Percentiles rank a stretch among this genome's conserved stretches.
Evolutionary conservation across 2,797 vertebrate species (phyloP).

Genomic region (Silurus aristotelis): DNA sequence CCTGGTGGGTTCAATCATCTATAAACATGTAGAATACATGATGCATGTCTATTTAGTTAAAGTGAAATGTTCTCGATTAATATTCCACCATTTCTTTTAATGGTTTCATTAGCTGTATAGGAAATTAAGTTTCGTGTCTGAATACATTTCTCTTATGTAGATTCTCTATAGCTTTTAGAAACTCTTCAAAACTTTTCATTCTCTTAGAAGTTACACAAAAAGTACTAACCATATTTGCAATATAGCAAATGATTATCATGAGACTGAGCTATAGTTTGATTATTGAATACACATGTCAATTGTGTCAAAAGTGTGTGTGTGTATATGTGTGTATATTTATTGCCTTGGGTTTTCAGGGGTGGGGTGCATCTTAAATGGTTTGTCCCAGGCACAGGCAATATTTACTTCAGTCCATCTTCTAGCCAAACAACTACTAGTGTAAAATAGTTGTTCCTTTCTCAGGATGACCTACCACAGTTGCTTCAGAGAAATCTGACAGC

Average conservation of each 20-base stretch:
- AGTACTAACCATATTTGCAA: background rate
- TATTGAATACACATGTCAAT: background rate
- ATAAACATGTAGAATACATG: background rate
- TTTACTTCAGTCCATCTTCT: conserved; percentile 17
- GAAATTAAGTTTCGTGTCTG: background rate
- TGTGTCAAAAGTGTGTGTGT: background rate
- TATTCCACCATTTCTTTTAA: background rate
- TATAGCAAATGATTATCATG: background rate
- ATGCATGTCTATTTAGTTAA: background rate
- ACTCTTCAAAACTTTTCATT: background rate
- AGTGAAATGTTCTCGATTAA: background rate
- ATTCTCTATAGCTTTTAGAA: background rate
- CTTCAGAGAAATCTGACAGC: conserved; percentile 21
- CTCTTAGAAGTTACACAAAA: no score
- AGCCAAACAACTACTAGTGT: conserved; percentile 19
- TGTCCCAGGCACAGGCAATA: background rate
- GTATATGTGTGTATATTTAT: background rate
- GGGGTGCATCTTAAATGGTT: background rate
- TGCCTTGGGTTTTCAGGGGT: background rate
- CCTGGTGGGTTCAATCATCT: background rate
- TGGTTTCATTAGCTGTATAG: background rate
- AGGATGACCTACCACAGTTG: conserved; percentile 10
- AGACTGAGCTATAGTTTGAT: background rate
- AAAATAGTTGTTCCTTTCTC: conserved; percentile 23
- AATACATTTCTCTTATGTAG: background rate